Evolutionary conservation across 2,888 invertebrate species (phyloP).

Genomic region (Choreutis nemorana): DNA sequence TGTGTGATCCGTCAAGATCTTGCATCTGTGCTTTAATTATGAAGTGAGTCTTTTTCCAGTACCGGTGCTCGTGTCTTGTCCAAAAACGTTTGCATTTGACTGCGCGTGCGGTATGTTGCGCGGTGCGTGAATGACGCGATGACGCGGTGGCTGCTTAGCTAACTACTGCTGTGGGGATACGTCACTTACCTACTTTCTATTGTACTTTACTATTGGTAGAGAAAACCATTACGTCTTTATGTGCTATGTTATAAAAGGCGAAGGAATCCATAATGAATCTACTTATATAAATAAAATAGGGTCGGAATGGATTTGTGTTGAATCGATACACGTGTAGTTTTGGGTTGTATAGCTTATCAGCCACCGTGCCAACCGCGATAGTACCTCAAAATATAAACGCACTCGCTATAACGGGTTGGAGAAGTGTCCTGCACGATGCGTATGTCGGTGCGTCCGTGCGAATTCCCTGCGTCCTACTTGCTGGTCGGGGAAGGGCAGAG

Average conservation of each 20-base stretch:
- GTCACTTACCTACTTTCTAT: too few species aligned
- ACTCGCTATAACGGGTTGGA: slow-evolving; percentile 78
- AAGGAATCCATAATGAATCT: too few species aligned
- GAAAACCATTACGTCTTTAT: too few species aligned
- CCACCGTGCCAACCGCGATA: slow-evolving; percentile 41
- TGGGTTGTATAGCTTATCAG: too few species aligned
- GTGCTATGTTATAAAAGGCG: too few species aligned
- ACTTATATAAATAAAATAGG: too few species aligned
- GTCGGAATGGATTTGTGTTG: too few species aligned
- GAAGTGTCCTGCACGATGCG: slow-evolving; percentile 85
- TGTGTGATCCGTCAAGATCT: too few species aligned
- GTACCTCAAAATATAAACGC: slow-evolving; percentile 56
- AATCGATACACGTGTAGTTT: too few species aligned
- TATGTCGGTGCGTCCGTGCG: slow-evolving; percentile 74
- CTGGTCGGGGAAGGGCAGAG: slow-evolving; percentile 92
- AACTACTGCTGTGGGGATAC: slow-evolving; percentile 1
- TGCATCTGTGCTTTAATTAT: too few species aligned
- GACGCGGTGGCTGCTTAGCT: slow-evolving; percentile 34
- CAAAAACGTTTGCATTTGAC: slow-evolving; percentile 7
- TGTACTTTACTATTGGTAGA: too few species aligned
- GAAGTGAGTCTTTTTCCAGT: slow-evolving; percentile 4
- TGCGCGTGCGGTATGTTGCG: slow-evolving; percentile 21
- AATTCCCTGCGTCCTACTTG: slow-evolving; percentile 88
- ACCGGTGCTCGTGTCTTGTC: slow-evolving; percentile 6
- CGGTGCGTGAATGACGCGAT: slow-evolving; percentile 17